Base-by-base conservation (phyloP, 2,113 vertebrate species). In the Scolopax mira region DNA sequence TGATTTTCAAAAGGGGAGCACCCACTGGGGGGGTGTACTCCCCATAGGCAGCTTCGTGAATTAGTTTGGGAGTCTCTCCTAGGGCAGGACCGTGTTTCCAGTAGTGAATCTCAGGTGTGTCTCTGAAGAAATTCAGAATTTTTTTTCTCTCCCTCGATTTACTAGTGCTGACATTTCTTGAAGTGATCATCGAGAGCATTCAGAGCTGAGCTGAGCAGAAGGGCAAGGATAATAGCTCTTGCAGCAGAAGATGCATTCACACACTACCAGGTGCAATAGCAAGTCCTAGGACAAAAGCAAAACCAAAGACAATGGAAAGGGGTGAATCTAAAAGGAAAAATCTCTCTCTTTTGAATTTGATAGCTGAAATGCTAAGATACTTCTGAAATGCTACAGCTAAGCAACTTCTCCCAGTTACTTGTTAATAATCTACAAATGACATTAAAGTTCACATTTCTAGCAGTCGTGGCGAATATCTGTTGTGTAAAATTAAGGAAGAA, bases 61-160 rank as follows among this genome's bases (percentile, higher is more conserved):
- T 9, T 1, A 3, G 9, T 74, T 58, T 54, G 19, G 46, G 73
- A 58, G 27, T 18, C 27, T 35, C 46, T 49, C 10, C 49, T 18
- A 58, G 42, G 54, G 16, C 17, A 49, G 62, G 65, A 30, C 31
- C 14, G 30, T 46, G 27, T 81, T 79, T 67, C 70, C 62, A 79
- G 52, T 1, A 24, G 16, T 12, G 30, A 66, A 28, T 13, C 31
- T 64, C 30, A 35, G n/a, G 18, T 33, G 46, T 0, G 0, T 7
- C 55, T 62, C 37, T 90, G 60, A 41, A 89, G 64, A 70, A 92
- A 78, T 41, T 52, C 30, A 37, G 44, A 2, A 2, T 67, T 66
- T 57, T 55, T 62, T 30, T 42, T 49, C 23, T 69, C 22, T 87
- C 9, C 17, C 44, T 64, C 51, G 48, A 39, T 33, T 89, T 28